phyloP scores from a whole-genome alignment of 2,888 invertebrate genomes.

The Melipona beecheii region DNA sequence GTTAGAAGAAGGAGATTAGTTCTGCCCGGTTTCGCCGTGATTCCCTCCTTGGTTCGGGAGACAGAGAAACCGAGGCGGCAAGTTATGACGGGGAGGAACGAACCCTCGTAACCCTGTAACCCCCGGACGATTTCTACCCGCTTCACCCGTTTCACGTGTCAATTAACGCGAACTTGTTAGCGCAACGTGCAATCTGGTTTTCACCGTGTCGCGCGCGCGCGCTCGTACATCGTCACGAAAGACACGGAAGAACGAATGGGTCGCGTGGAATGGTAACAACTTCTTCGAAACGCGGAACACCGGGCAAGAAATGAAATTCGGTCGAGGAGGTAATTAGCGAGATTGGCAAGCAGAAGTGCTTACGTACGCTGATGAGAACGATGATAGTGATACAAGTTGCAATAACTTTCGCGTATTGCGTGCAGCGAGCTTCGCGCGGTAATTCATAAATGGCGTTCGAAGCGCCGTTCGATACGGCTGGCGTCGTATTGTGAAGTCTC shows the following conservation, averaged over 20 bases:
- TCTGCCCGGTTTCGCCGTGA: neutral
- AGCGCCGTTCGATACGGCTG: too few species aligned
- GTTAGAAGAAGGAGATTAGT: constrained; percentile 41
- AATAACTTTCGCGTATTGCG: neutral
- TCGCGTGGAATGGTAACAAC: constrained; percentile 13
- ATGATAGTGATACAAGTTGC: too few species aligned
- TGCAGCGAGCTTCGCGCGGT: neutral
- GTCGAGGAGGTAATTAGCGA: constrained; percentile 1
- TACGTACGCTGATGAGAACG: neutral
- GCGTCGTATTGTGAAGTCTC: neutral
- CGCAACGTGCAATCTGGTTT: constrained; percentile 32
- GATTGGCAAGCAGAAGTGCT: neutral
- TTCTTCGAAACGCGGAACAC: constrained; percentile 21
- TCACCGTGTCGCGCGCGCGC: constrained; percentile 14
- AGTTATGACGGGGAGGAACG: constrained; percentile 31
- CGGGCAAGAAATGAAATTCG: constrained; percentile 4
- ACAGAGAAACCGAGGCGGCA: neutral
- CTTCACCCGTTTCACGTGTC: constrained; percentile 33
- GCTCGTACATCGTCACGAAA: constrained; percentile 24
- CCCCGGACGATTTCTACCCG: neutral
- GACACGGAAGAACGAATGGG: constrained; percentile 19
- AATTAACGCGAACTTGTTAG: constrained; percentile 52
- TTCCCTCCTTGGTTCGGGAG: constrained; percentile 8
- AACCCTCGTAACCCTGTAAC: constrained; percentile 6
- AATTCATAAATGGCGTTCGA: neutral